phyloP scores from a whole-genome alignment of 2,797 vertebrate species.

The Mionectes olivaceus region DNA sequence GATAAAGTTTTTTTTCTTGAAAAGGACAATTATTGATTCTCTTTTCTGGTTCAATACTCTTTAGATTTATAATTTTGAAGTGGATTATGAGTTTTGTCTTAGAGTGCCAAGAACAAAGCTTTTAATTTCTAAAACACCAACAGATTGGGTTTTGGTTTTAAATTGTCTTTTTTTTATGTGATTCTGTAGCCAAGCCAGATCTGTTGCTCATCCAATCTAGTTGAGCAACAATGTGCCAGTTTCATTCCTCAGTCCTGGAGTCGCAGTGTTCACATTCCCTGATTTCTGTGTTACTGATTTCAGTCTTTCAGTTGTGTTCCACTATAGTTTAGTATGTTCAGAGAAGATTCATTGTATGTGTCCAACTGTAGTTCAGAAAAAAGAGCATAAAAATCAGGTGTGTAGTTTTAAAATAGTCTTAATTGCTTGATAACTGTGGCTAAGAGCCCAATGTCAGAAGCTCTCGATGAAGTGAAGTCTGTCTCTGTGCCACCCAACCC shows the following conservation, averaged over 20 bases:
- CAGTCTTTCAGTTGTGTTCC: not conserved
- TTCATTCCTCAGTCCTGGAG: not conserved
- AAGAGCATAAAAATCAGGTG: not conserved
- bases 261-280: not conserved
- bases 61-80: not conserved
- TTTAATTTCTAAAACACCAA: not conserved
- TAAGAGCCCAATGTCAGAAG: not conserved
- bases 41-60: not conserved
- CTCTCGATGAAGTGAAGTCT: not conserved
- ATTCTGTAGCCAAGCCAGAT: not conserved
- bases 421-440: not conserved
- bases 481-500: not conserved
- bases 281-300: too few relatives aligned
- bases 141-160: not conserved
- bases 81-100: not conserved
- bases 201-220: accelerated
- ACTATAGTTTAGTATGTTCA: not conserved
- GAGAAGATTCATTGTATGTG: not conserved
- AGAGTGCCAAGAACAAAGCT: not conserved
- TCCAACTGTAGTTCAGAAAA: not conserved
- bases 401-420: not conserved
- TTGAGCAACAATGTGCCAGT: not conserved
- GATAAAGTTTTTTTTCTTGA: conserved; percentile 21
- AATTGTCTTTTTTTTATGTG: not conserved
- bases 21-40: not conserved